Conservation (phyloP, 2,888 invertebrate species). For the Folsomia manolachei region DNA sequence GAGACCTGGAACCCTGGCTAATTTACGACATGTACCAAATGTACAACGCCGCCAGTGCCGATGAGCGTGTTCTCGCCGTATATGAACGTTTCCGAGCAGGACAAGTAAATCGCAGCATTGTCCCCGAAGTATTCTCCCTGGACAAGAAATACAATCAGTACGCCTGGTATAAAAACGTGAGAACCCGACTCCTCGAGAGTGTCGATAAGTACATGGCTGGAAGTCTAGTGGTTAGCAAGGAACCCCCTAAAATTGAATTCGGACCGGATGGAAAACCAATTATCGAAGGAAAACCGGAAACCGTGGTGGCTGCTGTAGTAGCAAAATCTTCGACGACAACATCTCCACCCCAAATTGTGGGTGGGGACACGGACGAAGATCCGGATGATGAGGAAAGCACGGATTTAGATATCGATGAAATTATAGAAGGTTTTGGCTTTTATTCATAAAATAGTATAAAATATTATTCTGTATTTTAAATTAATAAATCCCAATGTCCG, state of each 20-base stretch:
- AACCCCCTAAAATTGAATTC: constrained; percentile 25
- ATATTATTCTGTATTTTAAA: background rate
- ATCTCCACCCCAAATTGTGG: background rate
- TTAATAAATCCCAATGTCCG: constrained; percentile 30
- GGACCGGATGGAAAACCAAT: constrained; percentile 26
- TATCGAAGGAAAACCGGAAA: constrained; percentile 19
- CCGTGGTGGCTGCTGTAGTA: constrained; percentile 2
- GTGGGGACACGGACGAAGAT: background rate
- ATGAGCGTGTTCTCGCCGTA: constrained; percentile 28
- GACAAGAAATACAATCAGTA: constrained; percentile 33
- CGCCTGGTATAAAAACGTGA: constrained; percentile 31
- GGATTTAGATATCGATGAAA: constrained; percentile 9
- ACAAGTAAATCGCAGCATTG: constrained; percentile 30
- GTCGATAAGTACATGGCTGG: constrained; percentile 38
- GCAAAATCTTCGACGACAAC: background rate
- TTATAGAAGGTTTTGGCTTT: background rate
- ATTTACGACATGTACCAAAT: constrained; percentile 37
- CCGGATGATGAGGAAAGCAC: background rate
- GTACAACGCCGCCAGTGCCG: constrained; percentile 26
- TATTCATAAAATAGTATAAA: background rate
- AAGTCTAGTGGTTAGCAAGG: constrained; percentile 3
- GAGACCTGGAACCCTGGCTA: constrained; percentile 37
- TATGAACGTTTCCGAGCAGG: constrained; percentile 35
- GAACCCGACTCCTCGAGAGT: constrained; percentile 26
- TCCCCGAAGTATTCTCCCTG: constrained; percentile 33